Evolutionary conservation across 2,113 vertebrate species (phyloP), one percentile per base, ranked within the genome.

Genomic region (Microcebus ravelobensis): DNA sequence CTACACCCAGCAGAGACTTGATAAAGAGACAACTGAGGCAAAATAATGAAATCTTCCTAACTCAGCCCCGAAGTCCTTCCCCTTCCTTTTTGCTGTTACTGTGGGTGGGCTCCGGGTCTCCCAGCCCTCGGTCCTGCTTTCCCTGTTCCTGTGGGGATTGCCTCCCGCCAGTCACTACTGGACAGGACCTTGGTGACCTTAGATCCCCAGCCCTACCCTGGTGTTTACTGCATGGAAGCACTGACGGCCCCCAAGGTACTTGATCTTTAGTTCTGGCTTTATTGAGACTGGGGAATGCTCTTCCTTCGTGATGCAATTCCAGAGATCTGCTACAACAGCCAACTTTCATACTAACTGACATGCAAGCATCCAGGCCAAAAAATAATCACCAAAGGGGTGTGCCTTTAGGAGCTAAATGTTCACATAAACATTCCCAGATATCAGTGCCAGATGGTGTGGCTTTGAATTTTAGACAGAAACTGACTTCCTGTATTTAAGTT

Each of bases 31-130:
- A 29, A 8, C 20, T 1, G 7, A 90, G 36, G 82, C 6, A 42
- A 74, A 81, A 42, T 25, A 57, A 50, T 1, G 3, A 73, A 31
- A 55, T 48, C 27, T 29, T 29, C n/a, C 48, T n/a, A 29, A 25
- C 3, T 2, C 4, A 6, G 11, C 2, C 5, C 2, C 4, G 21
- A 14, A 3, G 5, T 6, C 57, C 77, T 25, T 14, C 48, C 11
- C 15, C 18, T 85, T 57, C 34, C n/a, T n/a, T 77, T 63, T 12
- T 59, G 18, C 55, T 34, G 2, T 48, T 20, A 34, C 25, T 14
- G 1, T 15, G 39, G 29, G 12, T 5, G 29, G 15, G 25, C 21
- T 36, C 15, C 67, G 18, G 23, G 29, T 8, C 71, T 50, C 36
- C 39, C 67, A 18, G 12, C 21, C 42, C 14, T 23, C 18, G 2